phyloP scores from a whole-genome alignment of 2,888 invertebrate genomes.

The Geophilus truncorum region DNA sequence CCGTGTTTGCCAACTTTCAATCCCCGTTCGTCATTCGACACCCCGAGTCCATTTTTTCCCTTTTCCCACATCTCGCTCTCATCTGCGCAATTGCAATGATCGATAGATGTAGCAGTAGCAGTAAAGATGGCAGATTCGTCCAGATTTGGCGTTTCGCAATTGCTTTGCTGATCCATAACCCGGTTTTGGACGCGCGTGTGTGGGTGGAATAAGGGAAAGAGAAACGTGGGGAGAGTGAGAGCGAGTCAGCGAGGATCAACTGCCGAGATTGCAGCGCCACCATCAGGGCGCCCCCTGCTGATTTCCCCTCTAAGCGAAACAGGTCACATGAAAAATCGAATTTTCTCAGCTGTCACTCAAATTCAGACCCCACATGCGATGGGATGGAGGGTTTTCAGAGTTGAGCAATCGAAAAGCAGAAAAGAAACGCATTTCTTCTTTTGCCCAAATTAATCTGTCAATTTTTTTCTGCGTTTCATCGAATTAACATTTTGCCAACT shows the following conservation, averaged over 20 bases:
- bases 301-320: conserved; percentile 10
- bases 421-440: background rate
- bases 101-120: background rate
- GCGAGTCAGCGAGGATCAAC: background rate
- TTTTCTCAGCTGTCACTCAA: conserved; percentile 10
- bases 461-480: background rate
- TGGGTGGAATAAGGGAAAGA: background rate
- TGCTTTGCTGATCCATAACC: background rate
- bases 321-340: conserved; percentile 10
- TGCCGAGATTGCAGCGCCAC: conserved; percentile 5
- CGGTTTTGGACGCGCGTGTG: background rate
- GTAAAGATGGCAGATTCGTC: background rate
- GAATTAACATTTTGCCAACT: background rate
- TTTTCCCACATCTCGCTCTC: background rate
- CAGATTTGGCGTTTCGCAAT: background rate
- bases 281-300: background rate
- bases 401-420: background rate
- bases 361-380: conserved; percentile 10
- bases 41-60: background rate
- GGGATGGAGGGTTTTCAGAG: background rate
- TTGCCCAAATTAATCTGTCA: background rate
- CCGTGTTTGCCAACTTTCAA: background rate
- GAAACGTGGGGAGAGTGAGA: background rate
- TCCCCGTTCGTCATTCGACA: background rate
- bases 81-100: background rate